These are phyloP conservation scores for Pontoporia blainvillei DNA, from an alignment of 2,113 vertebrate species.

Conservation along the genomic window DNA sequence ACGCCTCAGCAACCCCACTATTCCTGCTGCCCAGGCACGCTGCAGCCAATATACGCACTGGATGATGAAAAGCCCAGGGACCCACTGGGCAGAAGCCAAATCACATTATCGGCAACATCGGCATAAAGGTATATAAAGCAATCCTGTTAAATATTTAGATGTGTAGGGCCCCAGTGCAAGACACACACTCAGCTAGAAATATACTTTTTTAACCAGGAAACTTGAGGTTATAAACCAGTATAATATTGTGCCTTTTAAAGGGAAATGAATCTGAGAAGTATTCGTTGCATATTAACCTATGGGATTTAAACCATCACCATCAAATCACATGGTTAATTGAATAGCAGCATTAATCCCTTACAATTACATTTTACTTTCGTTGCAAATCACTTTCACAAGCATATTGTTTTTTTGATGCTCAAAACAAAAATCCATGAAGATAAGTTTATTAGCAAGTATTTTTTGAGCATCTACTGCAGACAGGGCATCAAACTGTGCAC, in stretches of 20 bases:
- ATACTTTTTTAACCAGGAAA: constrained; percentile 35
- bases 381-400: constrained; percentile 11
- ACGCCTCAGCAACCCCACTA: constrained; percentile 73
- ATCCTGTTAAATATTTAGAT: constrained; percentile 73
- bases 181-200: constrained; percentile 41
- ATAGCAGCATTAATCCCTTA: constrained; percentile 32
- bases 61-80: constrained; percentile 66
- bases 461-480: background rate
- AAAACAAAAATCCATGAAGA: constrained; percentile 21
- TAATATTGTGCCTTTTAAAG: constrained; percentile 43
- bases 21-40: constrained; percentile 59
- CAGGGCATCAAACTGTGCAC: background rate
- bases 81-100: constrained; percentile 63
- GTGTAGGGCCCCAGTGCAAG: constrained; percentile 16
- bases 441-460: constrained; percentile 5
- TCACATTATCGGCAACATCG: constrained; percentile 61
- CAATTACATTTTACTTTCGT: constrained; percentile 15
- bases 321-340: constrained; percentile 44
- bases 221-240: constrained; percentile 55
- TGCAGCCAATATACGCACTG: constrained; percentile 64
- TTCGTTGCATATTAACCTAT: constrained; percentile 47
- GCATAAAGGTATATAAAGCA: constrained; percentile 57
- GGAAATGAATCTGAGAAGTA: constrained; percentile 8
- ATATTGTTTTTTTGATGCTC: background rate
- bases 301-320: constrained; percentile 51